Conservation (phyloP, 2,113 vertebrate genomes). For the Tenrec ecaudatus region DNA sequence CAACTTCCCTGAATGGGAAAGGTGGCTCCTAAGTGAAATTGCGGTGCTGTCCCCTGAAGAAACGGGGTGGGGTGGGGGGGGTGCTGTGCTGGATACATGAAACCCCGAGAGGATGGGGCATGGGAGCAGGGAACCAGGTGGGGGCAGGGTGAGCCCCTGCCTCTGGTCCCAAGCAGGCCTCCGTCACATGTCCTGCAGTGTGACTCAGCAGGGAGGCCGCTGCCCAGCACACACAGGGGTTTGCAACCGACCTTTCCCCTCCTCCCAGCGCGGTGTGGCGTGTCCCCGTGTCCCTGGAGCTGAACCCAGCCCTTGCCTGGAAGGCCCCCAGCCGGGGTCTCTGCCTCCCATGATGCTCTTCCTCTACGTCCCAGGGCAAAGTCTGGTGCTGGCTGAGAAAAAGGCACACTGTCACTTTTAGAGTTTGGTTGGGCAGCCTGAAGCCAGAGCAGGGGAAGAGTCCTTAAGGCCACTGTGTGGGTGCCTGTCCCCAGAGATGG, state of each 20-base stretch:
- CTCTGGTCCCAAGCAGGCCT: neutral
- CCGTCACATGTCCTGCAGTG: neutral
- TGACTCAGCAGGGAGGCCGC: constrained; percentile 63
- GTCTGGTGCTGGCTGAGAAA: neutral
- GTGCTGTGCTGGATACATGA: neutral
- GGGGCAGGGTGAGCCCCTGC: neutral
- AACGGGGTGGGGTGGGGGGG: no score
- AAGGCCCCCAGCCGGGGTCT: neutral
- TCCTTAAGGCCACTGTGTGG: neutral
- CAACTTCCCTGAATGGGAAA: neutral
- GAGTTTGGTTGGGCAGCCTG: neutral
- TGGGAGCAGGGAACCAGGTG: neutral
- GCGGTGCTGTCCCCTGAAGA: neutral
- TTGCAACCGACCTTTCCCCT: constrained; percentile 43
- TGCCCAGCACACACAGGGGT: neutral
- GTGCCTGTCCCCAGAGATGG: neutral
- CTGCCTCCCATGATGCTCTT: neutral
- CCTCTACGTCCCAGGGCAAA: neutral
- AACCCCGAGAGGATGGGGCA: neutral
- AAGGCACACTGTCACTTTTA: neutral
- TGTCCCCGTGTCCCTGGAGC: neutral
- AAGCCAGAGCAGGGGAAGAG: neutral
- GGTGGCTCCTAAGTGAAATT: neutral
- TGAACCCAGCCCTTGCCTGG: neutral
- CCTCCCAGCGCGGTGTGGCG: neutral